Base-by-base conservation (phyloP, 2,888 invertebrate species). In the Altica lythri region DNA sequence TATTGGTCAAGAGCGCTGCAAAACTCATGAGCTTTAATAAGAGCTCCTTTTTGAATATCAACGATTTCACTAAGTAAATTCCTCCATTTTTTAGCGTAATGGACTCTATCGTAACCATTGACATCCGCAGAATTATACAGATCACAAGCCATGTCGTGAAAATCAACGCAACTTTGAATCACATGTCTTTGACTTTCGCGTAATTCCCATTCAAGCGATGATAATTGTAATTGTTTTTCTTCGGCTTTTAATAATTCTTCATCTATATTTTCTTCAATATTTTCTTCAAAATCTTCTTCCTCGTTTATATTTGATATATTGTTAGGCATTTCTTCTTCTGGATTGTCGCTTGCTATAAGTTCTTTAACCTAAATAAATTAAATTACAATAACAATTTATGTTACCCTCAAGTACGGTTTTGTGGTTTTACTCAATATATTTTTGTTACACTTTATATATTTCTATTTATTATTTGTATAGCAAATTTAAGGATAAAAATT, bases 91-190 rank as follows among this genome's bases (percentile, higher is more conserved):
- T 61, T 64, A 0, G 73, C 70, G 50, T 72, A 75, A 22, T 71
- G 67, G 18, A 60, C 92, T 78, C 92, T 92, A 79, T 95, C 95
- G 77, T 95, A 95, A 13, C 94, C 94, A 25, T 93, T 93, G 75
- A 90, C 89, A 65, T 92, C 85, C 16, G 93, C 91, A 77, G 88
- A 84, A 68, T 85, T 83, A 66, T 93, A 85, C 55, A 95, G 81
- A 62, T 84, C 86, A 72, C 80, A 79, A 68, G 87, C 86, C 75
- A 91, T 88, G 70, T 86, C 85, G 68, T 86, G 80, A 71, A 88
- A 86, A 72, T 83, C 83, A 65, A 85, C 84, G 69, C 89, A 80
- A 73, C 85, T 86, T 72, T 89, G 88, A 60, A 86, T 84, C 55
- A 91, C 82, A 54, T 84, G 82, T 75, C 90, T 89, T 80, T 95